Evolutionary conservation across 2,797 vertebrate species (phyloP), one percentile per base, ranked within the genome.

Genomic region (Labeo calbasu): DNA sequence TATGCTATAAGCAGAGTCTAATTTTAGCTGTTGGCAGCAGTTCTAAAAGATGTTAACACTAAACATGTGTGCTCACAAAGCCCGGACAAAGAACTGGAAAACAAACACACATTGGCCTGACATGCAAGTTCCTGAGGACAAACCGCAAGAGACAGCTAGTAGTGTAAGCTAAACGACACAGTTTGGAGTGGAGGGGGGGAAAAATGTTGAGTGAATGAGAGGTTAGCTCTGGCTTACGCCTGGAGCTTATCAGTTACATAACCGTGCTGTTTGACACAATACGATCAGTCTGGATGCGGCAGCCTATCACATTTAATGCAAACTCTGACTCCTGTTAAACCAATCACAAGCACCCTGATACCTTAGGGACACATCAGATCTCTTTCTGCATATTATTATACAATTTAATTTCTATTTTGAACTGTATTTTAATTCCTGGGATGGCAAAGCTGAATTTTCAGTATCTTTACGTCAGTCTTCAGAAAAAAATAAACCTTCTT

Each of bases 171-270:
- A 77, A 83, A 76, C 13, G 61, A 77, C 57, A 17, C 32, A 15
- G 72, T 55, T 59, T 66, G 23, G 10, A 83, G 72, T 11, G 40
- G 25, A 78, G 53, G 3, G 43, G 51, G 51, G 7, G 0, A 36
- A 21, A 28, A 57, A 78, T 23, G 36, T 63, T 36, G 50, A 46
- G n/a, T 61, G 68, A 77, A 81, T 73, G 77, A 77, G 32, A 70
- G 84, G 71, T 85, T 76, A 48, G 48, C 23, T 71, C 53, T 71
- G 40, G 86, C 82, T 84, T 57, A 84, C 14, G 50, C 51, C 73
- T 46, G 25, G 46, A 77, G 82, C 79, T 78, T 77, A 77, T 82
- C 48, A 15, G 66, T 84, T 82, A 69, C 79, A 84, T 78, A 84
- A 85, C 50, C 15, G 8, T 59, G 55, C 8, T 1, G 28, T 63